A percentile compares a stretch with the other conserved stretches of the same genome.
phyloP scores from a whole-genome alignment of 2,888 invertebrate genomes.

The Copidosoma aretas region DNA sequence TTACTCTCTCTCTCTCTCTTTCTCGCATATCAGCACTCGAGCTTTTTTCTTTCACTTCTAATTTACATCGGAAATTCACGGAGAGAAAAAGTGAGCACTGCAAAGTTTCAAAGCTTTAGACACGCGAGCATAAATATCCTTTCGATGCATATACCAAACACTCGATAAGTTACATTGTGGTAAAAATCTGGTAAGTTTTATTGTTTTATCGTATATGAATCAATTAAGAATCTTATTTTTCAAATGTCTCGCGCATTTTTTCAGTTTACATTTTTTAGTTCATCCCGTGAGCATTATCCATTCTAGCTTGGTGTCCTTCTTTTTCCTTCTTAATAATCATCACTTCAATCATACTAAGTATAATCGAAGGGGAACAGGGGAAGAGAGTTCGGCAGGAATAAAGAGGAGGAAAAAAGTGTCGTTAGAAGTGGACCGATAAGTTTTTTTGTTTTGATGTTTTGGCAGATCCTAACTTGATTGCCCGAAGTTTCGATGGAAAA shows the following conservation, averaged over 20 bases:
- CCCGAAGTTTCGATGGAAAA: no score
- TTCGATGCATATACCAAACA: constrained; percentile 25
- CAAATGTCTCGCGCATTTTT: not conserved
- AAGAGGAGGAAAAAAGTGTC: no score
- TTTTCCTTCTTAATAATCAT: not conserved
- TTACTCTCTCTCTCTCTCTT: constrained; percentile 23
- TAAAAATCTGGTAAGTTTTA: constrained; percentile 37
- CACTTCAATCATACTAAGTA: no score
- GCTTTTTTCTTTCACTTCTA: not conserved
- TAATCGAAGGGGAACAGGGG: not conserved
- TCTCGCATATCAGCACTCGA: constrained; percentile 5
- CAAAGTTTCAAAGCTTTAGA: constrained; percentile 29
- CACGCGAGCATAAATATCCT: constrained; percentile 27
- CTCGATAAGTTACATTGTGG: constrained; percentile 37
- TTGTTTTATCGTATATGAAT: constrained; percentile 24
- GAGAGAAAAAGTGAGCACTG: constrained; percentile 1
- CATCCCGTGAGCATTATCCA: no score
- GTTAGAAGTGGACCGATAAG: no score
- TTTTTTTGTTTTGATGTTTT: no score
- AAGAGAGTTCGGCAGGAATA: not conserved
- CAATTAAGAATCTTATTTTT: no score
- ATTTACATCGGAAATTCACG: no score
- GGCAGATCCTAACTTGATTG: no score
- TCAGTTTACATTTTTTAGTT: no score
- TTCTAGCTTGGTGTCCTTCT: not conserved